A percentile compares a stretch with the other conserved stretches of the same genome.
Conservation (phyloP, 2,797 vertebrate species). For the Aphelocoma californica region DNA sequence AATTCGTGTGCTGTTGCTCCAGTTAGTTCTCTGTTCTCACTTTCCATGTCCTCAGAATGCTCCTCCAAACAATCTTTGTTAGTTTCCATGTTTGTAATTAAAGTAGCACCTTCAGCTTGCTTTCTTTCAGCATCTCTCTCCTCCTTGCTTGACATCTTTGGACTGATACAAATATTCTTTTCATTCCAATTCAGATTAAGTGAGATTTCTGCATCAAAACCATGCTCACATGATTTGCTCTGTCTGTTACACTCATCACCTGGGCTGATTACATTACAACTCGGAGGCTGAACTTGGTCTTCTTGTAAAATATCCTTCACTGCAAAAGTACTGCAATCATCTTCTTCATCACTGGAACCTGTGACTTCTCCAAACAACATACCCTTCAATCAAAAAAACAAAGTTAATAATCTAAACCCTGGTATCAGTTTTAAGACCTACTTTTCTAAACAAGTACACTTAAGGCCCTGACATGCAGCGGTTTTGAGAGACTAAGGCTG, state of each 20-base stretch:
- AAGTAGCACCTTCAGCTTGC: neutral
- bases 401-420: neutral
- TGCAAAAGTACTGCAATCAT: neutral
- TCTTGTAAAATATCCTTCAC: constrained; percentile 23
- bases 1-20: neutral
- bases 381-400: constrained; percentile 73
- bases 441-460: neutral
- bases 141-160: neutral
- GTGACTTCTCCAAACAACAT: constrained; percentile 61
- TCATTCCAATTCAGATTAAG: neutral
- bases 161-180: neutral
- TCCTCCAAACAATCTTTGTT: neutral
- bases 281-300: neutral
- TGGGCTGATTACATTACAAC: neutral
- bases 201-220: neutral
- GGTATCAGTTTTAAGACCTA: neutral
- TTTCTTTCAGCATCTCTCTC: neutral
- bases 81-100: neutral
- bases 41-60: neutral
- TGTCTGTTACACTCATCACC: neutral
- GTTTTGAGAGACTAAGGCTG: neutral
- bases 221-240: neutral
- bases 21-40: neutral
- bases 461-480: neutral
- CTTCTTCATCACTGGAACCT: constrained; percentile 70